A percentile compares a stretch with the other conserved stretches of the same genome.
These are phyloP conservation scores for Numenius phaeopus DNA, from an alignment of 2,797 vertebrate genomes.

Conservation along the genomic window DNA sequence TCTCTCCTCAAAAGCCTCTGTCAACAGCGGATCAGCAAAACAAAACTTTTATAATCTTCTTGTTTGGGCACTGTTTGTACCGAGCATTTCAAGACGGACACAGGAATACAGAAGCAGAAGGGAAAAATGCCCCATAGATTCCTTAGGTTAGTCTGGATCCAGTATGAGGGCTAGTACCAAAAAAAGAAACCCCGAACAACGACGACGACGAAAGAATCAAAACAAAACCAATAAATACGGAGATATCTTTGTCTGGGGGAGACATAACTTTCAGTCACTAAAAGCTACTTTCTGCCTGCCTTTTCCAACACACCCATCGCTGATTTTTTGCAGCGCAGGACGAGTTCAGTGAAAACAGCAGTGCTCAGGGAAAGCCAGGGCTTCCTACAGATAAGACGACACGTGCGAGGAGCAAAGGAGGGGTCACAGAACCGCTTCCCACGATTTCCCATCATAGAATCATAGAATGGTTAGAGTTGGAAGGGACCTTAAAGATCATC, in stretches of 20 bases:
- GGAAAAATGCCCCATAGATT: background rate
- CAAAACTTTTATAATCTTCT: constrained; percentile 28
- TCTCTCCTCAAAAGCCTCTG: constrained; percentile 64
- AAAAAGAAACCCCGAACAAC: background rate
- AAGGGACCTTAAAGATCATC: too few species aligned
- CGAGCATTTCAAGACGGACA: background rate
- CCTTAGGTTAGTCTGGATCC: background rate
- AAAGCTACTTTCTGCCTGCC: background rate
- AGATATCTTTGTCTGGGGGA: background rate
- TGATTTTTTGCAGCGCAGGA: background rate
- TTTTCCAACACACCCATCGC: background rate
- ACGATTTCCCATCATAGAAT: background rate
- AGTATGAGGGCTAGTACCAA: background rate
- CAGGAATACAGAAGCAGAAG: background rate
- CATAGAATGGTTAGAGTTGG: too few species aligned
- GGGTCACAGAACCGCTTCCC: background rate
- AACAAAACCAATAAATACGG: background rate
- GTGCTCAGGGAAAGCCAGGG: background rate
- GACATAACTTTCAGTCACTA: background rate
- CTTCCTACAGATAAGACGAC: background rate
- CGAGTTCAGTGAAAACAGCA: background rate
- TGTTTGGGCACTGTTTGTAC: background rate
- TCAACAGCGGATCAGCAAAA: constrained; percentile 61
- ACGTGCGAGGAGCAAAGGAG: background rate
- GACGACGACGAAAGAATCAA: background rate